phyloP scores from a whole-genome alignment of 2,113 vertebrate species.

The Sylvilagus bachmani region DNA sequence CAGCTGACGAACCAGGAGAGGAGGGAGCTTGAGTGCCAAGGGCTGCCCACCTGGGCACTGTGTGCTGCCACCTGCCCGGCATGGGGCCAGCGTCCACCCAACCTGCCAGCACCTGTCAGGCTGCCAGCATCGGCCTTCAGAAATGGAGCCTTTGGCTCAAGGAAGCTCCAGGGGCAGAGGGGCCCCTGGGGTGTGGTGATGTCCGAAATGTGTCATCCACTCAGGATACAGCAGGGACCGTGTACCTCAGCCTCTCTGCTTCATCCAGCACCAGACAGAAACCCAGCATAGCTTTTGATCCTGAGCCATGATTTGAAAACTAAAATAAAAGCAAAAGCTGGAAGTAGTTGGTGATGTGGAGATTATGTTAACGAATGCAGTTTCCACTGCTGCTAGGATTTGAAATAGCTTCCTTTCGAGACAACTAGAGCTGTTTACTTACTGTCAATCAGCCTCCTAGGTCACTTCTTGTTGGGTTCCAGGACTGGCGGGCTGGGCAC shows the following conservation, averaged over 20 bases:
- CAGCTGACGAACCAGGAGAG: neutral
- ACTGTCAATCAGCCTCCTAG: conserved; percentile 47
- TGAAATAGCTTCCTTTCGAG: conserved; percentile 87
- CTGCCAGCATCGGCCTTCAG: conserved; percentile 68
- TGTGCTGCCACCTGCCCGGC: conserved; percentile 83
- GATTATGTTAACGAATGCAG: conserved; percentile 88
- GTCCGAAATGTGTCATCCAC: neutral
- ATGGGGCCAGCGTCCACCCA: conserved; percentile 57
- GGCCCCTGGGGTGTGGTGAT: neutral
- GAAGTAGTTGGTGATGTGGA: conserved; percentile 80
- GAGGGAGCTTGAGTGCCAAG: conserved; percentile 64
- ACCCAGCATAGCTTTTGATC: conserved; percentile 71
- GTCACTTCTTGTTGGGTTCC: conserved; percentile 31
- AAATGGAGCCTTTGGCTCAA: neutral
- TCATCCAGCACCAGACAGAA: conserved; percentile 37
- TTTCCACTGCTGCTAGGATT: conserved; percentile 83
- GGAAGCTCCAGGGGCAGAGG: neutral
- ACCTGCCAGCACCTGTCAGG: conserved; percentile 72
- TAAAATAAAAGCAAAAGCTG: conserved; percentile 48
- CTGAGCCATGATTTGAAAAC: conserved; percentile 64
- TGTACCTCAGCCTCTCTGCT: neutral
- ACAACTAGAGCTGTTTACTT: conserved; percentile 76
- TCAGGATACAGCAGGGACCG: neutral
- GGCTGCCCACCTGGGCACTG: conserved; percentile 77
- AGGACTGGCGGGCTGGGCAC: neutral